A percentile compares a stretch with the other conserved stretches of the same genome.
Conservation (phyloP, 2,113 vertebrate genomes). For the Pterocles gutturalis region DNA sequence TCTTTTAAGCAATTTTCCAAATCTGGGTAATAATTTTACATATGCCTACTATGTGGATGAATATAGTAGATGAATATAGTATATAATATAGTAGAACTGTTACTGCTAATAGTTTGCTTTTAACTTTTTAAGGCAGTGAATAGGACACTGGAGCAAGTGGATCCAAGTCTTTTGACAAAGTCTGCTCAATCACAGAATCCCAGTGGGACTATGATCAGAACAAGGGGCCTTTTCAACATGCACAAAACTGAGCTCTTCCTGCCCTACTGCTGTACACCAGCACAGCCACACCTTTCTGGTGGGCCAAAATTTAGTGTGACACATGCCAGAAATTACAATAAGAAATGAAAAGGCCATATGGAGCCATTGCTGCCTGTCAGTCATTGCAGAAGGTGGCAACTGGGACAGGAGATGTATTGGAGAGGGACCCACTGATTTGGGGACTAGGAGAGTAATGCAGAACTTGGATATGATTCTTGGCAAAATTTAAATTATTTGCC, state of each 20-base stretch:
- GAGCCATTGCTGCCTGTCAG: slow-evolving; percentile 52
- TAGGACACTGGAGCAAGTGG: not conserved
- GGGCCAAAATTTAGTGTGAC: slow-evolving; percentile 17
- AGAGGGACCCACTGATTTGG: not conserved
- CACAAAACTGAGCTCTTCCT: slow-evolving; percentile 2
- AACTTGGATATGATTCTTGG: not conserved
- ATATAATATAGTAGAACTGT: not conserved
- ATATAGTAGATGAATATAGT: not conserved
- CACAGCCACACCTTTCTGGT: slow-evolving; percentile 50
- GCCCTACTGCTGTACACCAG: not conserved
- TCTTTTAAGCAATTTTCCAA: not conserved
- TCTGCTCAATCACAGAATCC: not conserved
- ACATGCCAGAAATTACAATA: slow-evolving; percentile 49
- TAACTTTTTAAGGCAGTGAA: not conserved
- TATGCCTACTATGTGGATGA: not conserved
- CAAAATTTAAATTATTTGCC: not conserved
- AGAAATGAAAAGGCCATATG: slow-evolving; percentile 62
- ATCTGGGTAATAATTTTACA: not conserved
- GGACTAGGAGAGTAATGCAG: not conserved
- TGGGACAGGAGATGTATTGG: slow-evolving; percentile 9
- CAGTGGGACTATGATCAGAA: not conserved
- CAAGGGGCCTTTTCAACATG: not conserved
- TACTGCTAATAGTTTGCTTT: not conserved
- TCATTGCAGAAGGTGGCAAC: slow-evolving; percentile 51
- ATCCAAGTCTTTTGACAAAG: not conserved